Percentiles rank a stretch among this genome's conserved stretches.
Conservation (phyloP, 2,888 invertebrate species). For the Melinaea menophilus region DNA sequence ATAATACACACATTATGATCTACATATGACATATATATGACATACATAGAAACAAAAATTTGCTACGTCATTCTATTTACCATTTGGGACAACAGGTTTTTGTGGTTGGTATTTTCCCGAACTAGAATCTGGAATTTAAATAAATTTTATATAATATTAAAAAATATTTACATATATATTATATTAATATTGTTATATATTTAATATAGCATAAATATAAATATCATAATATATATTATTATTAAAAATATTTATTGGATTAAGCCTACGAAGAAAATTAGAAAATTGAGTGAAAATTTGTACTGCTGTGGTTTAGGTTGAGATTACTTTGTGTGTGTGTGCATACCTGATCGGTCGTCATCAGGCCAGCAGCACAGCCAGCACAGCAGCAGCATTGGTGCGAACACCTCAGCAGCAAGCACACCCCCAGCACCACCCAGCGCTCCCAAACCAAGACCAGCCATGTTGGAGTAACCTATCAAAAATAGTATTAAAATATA, state of each 20-base stretch:
- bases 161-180: constrained; percentile 14
- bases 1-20: not conserved
- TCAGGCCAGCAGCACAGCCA: constrained; percentile 71
- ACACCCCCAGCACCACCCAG: constrained; percentile 36
- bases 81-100: constrained; percentile 43
- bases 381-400: constrained; percentile 60
- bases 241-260: no score
- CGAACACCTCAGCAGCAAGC: constrained; percentile 46
- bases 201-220: not conserved
- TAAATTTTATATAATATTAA: constrained; percentile 10
- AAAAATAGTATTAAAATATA: not conserved
- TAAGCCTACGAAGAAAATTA: no score
- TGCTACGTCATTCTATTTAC: constrained; percentile 33
- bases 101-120: constrained; percentile 45
- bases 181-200: constrained; percentile 6
- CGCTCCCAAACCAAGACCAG: constrained; percentile 31
- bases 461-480: constrained; percentile 13
- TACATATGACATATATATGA: constrained; percentile 6
- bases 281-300: no score
- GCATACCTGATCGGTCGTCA: constrained; percentile 53
- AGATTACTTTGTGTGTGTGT: not conserved
- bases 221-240: no score
- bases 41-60: not conserved
- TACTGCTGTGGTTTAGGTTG: no score
- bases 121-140: constrained; percentile 48